Base-by-base conservation (phyloP, 35 echinoderm and acorn worm genomes). In the Apostichopus japonicus region DNA sequence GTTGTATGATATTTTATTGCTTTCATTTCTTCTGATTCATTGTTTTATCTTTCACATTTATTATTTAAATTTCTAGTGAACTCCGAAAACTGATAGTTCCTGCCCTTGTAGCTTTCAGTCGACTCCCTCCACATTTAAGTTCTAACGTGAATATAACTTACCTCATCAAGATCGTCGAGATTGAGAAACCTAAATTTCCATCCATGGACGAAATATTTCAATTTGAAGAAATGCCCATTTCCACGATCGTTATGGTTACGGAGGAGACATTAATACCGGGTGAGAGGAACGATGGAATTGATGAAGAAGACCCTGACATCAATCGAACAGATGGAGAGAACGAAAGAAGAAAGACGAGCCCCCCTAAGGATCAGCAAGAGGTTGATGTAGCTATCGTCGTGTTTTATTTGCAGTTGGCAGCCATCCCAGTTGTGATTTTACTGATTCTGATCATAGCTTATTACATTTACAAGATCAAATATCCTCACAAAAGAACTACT, bases 401-500 rank as follows among this genome's bases (percentile, higher is more conserved):
- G 6, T 13, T 65, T 2, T 24, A 33, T 73, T 33, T 73, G 6
- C 86, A 89, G 22, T 25, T 72, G 16, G 86, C 52, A 19, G 62
- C 61, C n/a, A 72, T 89, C 2, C 86, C 86, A 15, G 86, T 89
- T 1, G 86, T 25, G 22, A 33, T 89, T 23, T 65, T 89, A 16
- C 86, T 89, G 15, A 3, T 54, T 15, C 11, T 72, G 24, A 10
- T 89, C 11, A 8, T 89, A 24, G 24, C 72, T 33, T 89, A 89
- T 52, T 25, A 89, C 56, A 22, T 89, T 53, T 89, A 89, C 44
- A 89, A 89, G 27, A 65, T 89, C 9, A 59, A 63, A 54, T 24
- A 89, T 54, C 86, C 86, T 25, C 86, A 89, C 86, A 89, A 89
- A 54, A 72, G 86, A 54, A 89, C 86, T 73, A 89, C 86, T n/a